Base-by-base conservation (phyloP, 2,888 invertebrate species). In the Eutolmus rufibarbis region DNA sequence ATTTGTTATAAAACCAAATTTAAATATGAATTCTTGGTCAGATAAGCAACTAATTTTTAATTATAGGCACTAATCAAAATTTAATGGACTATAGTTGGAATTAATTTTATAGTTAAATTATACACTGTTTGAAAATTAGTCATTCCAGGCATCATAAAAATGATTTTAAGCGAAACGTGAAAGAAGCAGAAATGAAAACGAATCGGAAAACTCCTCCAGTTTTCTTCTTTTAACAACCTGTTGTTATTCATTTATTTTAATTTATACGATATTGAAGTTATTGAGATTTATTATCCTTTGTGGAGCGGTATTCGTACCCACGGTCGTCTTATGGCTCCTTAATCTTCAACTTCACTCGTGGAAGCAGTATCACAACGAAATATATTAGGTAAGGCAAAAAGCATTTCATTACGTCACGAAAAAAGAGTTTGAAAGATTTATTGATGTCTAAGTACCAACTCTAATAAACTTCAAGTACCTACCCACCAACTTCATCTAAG, bases 171-270 rank as follows among this genome's bases (percentile, higher is more conserved):
- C 5, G 16, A 46, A 46, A 14, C 2, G 14, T 14, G 16, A 43
- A 78, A 78, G 28, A 78, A n/a, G 19, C 2, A 34, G 9, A n/a
- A 77, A n/a, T 34, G n/a, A 37, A 37, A 78, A 46, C 2, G 23
- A 43, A 78, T 43, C 9, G 12, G 9, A n/a, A 19, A 78, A n/a
- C 3, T 8, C 46, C 40, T 9, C 14, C 7, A 19, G 78, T 78
- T 40, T 78, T 46, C 8, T 46, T 78, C 23, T 16, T 19, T 78
- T 8, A 4, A 77, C 9, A 28, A 34, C 37, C 77, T 77, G 34
- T 78, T 78, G 46, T 19, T 43, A 78, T 43, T 78, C 78, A 78
- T 78, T 78, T 78, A 78, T 78, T 78, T 78, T 78, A 78, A 78
- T 78, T 78, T 78, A 78, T 78, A 43, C 78, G 19, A 40, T 78